Evolutionary conservation across 2,113 vertebrate genomes (phyloP).

Genomic region (Trogon melanurus): DNA sequence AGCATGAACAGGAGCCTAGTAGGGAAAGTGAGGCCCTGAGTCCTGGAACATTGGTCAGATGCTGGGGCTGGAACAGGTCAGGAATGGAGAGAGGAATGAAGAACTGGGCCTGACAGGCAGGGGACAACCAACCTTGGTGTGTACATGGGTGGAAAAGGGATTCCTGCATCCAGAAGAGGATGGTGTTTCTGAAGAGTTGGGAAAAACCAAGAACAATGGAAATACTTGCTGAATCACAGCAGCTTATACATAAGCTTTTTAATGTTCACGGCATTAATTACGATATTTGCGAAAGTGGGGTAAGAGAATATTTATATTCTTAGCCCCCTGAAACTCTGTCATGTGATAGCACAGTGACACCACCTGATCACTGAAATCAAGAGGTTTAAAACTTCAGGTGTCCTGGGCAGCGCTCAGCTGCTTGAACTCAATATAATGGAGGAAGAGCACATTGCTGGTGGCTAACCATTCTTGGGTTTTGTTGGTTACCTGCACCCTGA

Average conservation of each 20-base stretch:
- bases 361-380: not conserved
- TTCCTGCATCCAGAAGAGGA: not conserved
- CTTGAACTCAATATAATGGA: not conserved
- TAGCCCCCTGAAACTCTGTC: accelerated
- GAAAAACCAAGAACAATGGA: not conserved
- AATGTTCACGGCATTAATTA: accelerated
- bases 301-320: not conserved
- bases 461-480: not conserved
- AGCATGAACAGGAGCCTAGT: accelerated
- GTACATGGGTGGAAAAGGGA: not conserved
- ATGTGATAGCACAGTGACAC: not conserved
- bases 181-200: not conserved
- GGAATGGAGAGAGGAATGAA: not conserved
- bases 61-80: not conserved
- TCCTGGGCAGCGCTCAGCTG: not conserved
- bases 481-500: not conserved
- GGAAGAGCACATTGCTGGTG: not conserved
- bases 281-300: not conserved
- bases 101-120: not conserved
- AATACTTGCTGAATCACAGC: not conserved
- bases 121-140: accelerated
- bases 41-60: not conserved
- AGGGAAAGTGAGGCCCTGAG: not conserved
- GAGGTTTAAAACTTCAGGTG: not conserved
- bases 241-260: not conserved